Conservation (phyloP, 2,888 invertebrate genomes). For the Drosophila acutilabella region DNA sequence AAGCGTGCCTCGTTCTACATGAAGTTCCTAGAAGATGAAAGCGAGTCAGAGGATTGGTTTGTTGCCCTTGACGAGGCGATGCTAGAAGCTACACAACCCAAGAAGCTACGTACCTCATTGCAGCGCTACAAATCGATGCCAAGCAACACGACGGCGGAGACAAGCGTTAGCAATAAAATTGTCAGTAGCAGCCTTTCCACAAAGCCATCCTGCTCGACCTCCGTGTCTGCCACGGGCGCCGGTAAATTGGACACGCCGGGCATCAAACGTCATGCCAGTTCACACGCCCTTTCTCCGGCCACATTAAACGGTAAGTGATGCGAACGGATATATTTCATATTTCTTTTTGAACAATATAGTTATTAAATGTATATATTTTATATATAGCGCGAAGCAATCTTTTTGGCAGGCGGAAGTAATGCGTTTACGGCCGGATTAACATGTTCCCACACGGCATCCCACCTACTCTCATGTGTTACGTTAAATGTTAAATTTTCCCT, state of each 20-base stretch:
- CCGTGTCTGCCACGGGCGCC: constrained; percentile 8
- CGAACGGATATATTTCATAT: background rate
- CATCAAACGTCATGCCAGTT: constrained; percentile 82
- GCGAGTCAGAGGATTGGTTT: constrained; percentile 81
- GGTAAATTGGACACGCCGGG: constrained; percentile 46
- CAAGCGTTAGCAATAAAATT: background rate
- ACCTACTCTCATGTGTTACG: constrained; percentile 53
- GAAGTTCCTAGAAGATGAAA: constrained; percentile 82
- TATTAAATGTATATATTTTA: constrained; percentile 15
- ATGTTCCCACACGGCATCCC: constrained; percentile 35
- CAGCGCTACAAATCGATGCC: constrained; percentile 84
- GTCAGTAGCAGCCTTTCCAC: constrained; percentile 14
- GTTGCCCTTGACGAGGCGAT: constrained; percentile 77
- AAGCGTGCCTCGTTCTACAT: constrained; percentile 80
- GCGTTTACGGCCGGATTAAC: constrained; percentile 22
- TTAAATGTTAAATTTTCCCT: constrained; percentile 34
- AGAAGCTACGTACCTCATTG: constrained; percentile 75
- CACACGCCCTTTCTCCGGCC: constrained; percentile 67
- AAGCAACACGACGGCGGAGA: constrained; percentile 53
- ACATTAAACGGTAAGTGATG: constrained; percentile 55
- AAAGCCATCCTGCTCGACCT: constrained; percentile 21
- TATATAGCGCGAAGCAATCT: constrained; percentile 63
- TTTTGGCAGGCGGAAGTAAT: constrained; percentile 69
- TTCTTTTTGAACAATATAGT: background rate
- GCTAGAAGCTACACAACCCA: constrained; percentile 69